Percentiles rank a stretch among this genome's conserved stretches.
Conservation (phyloP, 1,140 invertebrate genomes). For the Brevipalpus yothersi region DNA sequence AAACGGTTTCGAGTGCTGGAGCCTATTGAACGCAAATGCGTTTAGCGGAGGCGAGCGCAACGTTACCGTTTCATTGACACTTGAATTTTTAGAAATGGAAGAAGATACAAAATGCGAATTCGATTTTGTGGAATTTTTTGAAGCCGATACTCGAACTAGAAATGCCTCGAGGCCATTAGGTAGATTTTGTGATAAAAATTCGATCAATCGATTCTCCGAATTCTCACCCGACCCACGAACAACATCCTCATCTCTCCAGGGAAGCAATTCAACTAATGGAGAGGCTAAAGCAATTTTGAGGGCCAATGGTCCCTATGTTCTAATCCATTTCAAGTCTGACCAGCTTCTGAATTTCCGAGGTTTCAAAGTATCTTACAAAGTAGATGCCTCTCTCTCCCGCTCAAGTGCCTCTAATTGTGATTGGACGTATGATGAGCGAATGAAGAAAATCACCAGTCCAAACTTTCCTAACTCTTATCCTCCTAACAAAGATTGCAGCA, state of each 20-base stretch:
- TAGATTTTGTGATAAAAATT: slow-evolving; percentile 4
- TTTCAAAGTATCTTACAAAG: slow-evolving; percentile 7
- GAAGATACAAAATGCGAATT: slow-evolving; percentile 10
- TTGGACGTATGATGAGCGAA: slow-evolving; percentile 7
- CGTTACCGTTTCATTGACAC: slow-evolving; percentile 33
- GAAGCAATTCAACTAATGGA: neutral
- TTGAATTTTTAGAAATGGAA: slow-evolving; percentile 38
- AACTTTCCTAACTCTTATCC: slow-evolving; percentile 11
- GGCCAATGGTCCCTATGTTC: slow-evolving; percentile 1
- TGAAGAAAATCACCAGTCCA: slow-evolving; percentile 11
- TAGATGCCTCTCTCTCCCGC: neutral
- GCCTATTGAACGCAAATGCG: slow-evolving; percentile 23
- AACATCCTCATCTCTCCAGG: neutral
- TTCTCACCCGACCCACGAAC: neutral
- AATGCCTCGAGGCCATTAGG: slow-evolving; percentile 2
- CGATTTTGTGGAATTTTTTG: slow-evolving; percentile 13
- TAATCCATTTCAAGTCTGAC: slow-evolving; percentile 14
- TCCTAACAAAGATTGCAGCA: slow-evolving; percentile 11
- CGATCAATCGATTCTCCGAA: neutral
- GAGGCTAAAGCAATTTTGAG: neutral
- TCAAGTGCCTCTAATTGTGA: slow-evolving; percentile 4
- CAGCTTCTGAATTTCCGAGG: slow-evolving; percentile 10
- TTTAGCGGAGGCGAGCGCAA: slow-evolving; percentile 14
- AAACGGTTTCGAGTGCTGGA: slow-evolving; percentile 37
- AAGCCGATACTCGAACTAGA: slow-evolving; percentile 2